These are phyloP conservation scores for Xestobium rufovillosum DNA, from an alignment of 2,888 invertebrate genomes.

Conservation along the genomic window DNA sequence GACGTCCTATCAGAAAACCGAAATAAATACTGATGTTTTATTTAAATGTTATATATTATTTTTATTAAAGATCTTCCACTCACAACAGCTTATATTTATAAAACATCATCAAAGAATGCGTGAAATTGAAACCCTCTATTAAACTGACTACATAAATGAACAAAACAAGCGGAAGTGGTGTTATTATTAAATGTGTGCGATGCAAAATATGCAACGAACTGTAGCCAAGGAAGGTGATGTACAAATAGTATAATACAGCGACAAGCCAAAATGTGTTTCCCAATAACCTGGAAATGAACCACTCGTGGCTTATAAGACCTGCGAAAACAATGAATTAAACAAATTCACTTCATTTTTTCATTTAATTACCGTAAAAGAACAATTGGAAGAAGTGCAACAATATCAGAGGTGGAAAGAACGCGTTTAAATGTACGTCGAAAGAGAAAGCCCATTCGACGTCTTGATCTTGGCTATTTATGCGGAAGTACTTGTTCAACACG, in stretches of 20 bases:
- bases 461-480: conserved; percentile 57
- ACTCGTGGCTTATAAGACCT: conserved; percentile 71
- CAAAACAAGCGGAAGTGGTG: conserved; percentile 72
- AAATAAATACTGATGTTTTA: too few relatives aligned
- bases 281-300: conserved; percentile 73
- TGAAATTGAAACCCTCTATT: conserved; percentile 76
- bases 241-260: conserved; percentile 85
- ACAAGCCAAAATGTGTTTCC: conserved; percentile 93
- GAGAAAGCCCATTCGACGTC: conserved; percentile 98
- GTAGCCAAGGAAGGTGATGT: conserved; percentile 96
- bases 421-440: conserved; percentile 98
- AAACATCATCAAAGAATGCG: conserved; percentile 70
- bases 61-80: too few relatives aligned
- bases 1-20: conserved; percentile 5
- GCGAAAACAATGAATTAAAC: conserved; percentile 35
- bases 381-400: conserved; percentile 89
- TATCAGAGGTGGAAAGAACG: conserved; percentile 94
- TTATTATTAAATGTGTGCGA: conserved; percentile 75
- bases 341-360: conserved; percentile 23
- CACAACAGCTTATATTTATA: conserved; percentile 71
- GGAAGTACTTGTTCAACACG: conserved; percentile 69
- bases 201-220: conserved; percentile 83
- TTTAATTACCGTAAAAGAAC: conserved; percentile 74
- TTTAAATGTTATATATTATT: too few relatives aligned
- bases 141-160: conserved; percentile 72